These are phyloP conservation scores for Ischnus inquisitorius DNA, from an alignment of 2,888 invertebrate genomes.

Conservation along the genomic window DNA sequence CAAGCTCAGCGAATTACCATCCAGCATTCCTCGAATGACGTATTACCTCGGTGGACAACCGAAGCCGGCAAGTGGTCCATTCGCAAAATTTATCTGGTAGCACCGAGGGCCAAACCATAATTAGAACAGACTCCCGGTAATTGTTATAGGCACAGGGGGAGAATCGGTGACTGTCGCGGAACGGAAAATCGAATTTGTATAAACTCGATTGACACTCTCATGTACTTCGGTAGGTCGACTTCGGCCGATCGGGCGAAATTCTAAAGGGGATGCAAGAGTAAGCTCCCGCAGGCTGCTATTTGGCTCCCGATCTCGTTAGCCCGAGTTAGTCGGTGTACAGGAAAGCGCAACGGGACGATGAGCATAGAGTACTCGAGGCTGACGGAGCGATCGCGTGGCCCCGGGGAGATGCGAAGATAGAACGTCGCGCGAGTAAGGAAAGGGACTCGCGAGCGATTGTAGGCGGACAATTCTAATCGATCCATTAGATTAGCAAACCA, in stretches of 20 bases:
- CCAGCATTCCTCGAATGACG: conserved; percentile 10
- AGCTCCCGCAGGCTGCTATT: neutral
- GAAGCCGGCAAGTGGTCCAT: neutral
- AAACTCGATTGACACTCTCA: conserved; percentile 54
- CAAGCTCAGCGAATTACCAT: neutral
- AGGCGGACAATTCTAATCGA: conserved; percentile 59
- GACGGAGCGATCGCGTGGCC: neutral
- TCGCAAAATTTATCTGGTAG: conserved; percentile 14
- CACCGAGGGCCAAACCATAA: conserved; percentile 3
- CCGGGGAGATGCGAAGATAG: neutral
- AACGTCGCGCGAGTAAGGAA: conserved; percentile 3
- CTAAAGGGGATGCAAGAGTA: neutral
- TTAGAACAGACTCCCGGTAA: conserved; percentile 24
- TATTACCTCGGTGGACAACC: conserved; percentile 5
- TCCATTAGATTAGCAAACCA: conserved; percentile 72
- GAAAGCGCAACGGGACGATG: neutral
- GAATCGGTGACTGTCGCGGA: conserved; percentile 15
- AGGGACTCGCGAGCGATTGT: neutral
- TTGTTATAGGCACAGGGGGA: conserved; percentile 28
- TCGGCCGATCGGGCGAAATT: neutral
- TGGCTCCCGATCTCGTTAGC: neutral
- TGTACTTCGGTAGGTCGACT: conserved; percentile 50
- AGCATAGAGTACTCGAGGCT: neutral
- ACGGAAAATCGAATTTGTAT: conserved; percentile 45
- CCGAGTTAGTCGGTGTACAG: neutral